Evolutionary conservation across 2,797 vertebrate species (phyloP).

Genomic region (Fratercula arctica): DNA sequence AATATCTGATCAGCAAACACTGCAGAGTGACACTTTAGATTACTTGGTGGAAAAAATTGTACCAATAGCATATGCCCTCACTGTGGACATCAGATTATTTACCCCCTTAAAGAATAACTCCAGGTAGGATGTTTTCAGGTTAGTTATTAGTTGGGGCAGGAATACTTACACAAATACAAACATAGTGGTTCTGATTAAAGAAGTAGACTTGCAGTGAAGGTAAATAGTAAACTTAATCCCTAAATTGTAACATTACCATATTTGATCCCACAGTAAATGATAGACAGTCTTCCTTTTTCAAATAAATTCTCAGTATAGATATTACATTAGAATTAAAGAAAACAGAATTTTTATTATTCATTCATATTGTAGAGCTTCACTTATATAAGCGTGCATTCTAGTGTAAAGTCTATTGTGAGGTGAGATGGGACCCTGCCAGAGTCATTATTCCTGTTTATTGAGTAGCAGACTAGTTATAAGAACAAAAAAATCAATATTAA

Average conservation of each 20-base stretch:
- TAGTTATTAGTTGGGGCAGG: neutral
- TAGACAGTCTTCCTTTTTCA: neutral
- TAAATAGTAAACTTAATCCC: neutral
- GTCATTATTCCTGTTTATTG: constrained; percentile 6
- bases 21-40: neutral
- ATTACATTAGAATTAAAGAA: neutral
- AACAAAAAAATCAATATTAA: constrained; percentile 10
- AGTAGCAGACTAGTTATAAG: constrained; percentile 4
- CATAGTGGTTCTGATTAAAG: neutral
- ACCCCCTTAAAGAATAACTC: neutral
- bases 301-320: neutral
- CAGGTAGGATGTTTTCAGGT: neutral
- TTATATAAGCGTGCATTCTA: neutral
- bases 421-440: neutral
- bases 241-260: neutral
- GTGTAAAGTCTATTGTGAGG: neutral
- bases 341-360: neutral
- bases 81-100: neutral
- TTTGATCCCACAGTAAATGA: neutral
- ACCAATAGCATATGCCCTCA: neutral
- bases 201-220: neutral
- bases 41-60: neutral
- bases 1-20: neutral
- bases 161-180: neutral
- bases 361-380: neutral